Conservation (phyloP, 2,888 invertebrate species). For the Pseudoips prasinana region DNA sequence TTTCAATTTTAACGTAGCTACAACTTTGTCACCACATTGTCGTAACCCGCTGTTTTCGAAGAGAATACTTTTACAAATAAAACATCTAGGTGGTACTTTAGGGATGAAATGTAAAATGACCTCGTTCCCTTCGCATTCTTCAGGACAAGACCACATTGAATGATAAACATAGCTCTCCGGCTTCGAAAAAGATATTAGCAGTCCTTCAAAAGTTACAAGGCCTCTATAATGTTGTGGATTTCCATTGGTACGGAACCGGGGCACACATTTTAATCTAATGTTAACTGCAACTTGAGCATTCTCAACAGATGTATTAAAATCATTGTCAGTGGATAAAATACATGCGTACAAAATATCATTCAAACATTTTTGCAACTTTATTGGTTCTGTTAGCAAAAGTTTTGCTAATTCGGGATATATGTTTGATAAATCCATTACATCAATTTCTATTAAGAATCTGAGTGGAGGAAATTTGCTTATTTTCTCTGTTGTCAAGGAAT, state of each 20-base stretch:
- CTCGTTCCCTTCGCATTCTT: conserved; percentile 70
- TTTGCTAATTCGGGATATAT: conserved; percentile 48
- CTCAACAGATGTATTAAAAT: conserved; percentile 35
- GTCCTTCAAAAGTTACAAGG: conserved; percentile 49
- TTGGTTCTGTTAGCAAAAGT: conserved; percentile 57
- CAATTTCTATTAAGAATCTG: conserved; percentile 54
- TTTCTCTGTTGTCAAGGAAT: conserved; percentile 44
- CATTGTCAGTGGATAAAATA: conserved; percentile 43
- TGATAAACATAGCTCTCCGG: conserved; percentile 59
- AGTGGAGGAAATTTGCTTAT: conserved; percentile 61
- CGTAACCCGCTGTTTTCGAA: conserved; percentile 68
- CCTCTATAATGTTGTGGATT: conserved; percentile 46
- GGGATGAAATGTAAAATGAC: conserved; percentile 62
- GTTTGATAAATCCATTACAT: conserved; percentile 61
- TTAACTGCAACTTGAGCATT: conserved; percentile 52
- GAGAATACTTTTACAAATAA: conserved; percentile 54
- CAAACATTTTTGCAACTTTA: conserved; percentile 50
- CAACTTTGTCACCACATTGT: conserved; percentile 64
- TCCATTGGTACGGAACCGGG: conserved; percentile 29
- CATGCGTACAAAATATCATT: conserved; percentile 61
- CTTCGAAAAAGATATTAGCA: conserved; percentile 54
- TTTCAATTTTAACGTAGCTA: conserved; percentile 49
- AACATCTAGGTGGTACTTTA: conserved; percentile 62
- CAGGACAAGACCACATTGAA: conserved; percentile 73
- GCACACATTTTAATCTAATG: conserved; percentile 53